Base-by-base conservation (phyloP, 2,113 vertebrate genomes). In the Dinomys branickii region DNA sequence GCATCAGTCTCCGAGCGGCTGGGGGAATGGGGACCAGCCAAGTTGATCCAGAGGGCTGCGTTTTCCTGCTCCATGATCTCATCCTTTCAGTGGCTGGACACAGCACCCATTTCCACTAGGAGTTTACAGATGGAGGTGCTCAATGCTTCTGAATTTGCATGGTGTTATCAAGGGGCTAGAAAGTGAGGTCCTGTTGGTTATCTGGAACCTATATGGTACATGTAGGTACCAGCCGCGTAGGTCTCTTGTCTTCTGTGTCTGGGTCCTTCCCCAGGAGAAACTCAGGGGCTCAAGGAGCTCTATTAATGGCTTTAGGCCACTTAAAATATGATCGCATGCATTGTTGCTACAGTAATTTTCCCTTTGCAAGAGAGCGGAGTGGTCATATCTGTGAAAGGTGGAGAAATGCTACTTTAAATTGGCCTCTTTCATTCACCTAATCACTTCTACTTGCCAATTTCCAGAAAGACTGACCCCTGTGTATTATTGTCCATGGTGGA, bases 221-320 rank as follows among this genome's bases (percentile, higher is more conserved):
- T n/a, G n/a, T n/a, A n/a, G n/a, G n/a, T n/a, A n/a, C n/a, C n/a
- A n/a, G 17, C 65, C 58, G n/a, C 88, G 75, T 67, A 58, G 56
- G 30, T 54, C 3, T 26, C 1, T 3, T 75, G 28, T 44, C n/a
- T 75, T 44, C 38, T 47, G 47, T 83, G 35, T 73, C 89, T 96
- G 75, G 90, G 93, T 56, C 35, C 11, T 24, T 95, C 47, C 28
- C 30, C 54, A 47, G 52, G 59, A 92, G 61, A n/a, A 96, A 87
- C 41, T 24, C 38, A 82, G 89, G 52, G 85, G 47, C 47, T 94
- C 83, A 54, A 35, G 86, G 65, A 89, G 33, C 16, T 41, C 75
- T 93, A 86, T 94, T 91, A 97, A 94, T 87, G 87, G 92, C 82
- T 81, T 61, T 94, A 88, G 82, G 58, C 81, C 47, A 83, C 69